Percentiles rank a stretch among this genome's conserved stretches.
These are phyloP conservation scores for Pelecanus crispus DNA, from an alignment of 2,113 vertebrate species.

Conservation along the genomic window DNA sequence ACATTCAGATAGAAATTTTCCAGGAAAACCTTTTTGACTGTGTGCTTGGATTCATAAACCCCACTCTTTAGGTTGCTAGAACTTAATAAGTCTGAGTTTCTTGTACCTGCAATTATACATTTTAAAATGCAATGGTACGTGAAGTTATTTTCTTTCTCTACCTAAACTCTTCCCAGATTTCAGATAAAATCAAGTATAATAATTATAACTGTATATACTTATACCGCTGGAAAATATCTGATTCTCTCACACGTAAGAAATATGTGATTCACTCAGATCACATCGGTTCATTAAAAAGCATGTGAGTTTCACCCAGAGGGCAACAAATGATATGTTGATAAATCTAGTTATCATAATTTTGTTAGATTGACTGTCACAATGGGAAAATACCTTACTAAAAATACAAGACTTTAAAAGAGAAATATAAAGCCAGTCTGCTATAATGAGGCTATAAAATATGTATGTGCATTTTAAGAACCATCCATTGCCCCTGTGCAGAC, in stretches of 20 bases:
- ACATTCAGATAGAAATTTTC: neutral
- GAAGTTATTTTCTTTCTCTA: neutral
- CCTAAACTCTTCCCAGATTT: neutral
- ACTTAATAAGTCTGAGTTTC: neutral
- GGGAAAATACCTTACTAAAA: slow-evolving; percentile 34
- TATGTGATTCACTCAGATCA: slow-evolving; percentile 2
- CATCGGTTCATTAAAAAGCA: slow-evolving; percentile 1
- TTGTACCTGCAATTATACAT: neutral
- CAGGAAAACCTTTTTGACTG: neutral
- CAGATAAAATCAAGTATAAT: neutral
- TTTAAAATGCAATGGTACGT: neutral
- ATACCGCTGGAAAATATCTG: neutral
- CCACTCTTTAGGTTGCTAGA: neutral
- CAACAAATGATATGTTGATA: slow-evolving; percentile 34
- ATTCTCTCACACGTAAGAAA: neutral
- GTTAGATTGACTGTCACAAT: slow-evolving; percentile 29
- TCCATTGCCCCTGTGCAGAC: neutral
- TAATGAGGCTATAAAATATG: slow-evolving; percentile 56
- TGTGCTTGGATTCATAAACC: neutral
- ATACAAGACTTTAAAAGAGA: slow-evolving; percentile 9
- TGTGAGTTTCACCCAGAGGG: slow-evolving; percentile 31
- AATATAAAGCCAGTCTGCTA: slow-evolving; percentile 11
- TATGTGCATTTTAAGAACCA: slow-evolving; percentile 37
- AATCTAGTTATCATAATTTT: slow-evolving; percentile 47
- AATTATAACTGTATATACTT: neutral